Evolutionary conservation across 2,113 vertebrate genomes (phyloP).

Genomic region (Grammomys dolichurus): DNA sequence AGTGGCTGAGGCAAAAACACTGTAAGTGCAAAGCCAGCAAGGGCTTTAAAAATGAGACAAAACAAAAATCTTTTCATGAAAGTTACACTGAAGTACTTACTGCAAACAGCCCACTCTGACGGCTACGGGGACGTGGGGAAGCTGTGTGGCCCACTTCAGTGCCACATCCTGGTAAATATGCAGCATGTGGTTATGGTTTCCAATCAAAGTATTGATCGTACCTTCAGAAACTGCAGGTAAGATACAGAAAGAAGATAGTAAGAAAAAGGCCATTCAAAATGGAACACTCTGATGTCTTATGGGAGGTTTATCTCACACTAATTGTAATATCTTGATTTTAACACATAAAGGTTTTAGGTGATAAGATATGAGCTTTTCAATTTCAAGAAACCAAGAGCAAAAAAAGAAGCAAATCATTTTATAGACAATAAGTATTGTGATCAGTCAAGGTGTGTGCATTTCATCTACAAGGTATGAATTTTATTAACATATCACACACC

Average conservation of each 20-base stretch:
- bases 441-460: conserved; percentile 26
- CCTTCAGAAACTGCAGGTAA: conserved; percentile 92
- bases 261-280: conserved; percentile 52
- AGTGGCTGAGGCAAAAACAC: neutral
- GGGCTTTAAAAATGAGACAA: neutral
- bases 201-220: conserved; percentile 93
- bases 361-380: conserved; percentile 58
- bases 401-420: conserved; percentile 24
- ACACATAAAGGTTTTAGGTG: conserved; percentile 43
- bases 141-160: conserved; percentile 96
- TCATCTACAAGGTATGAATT: conserved; percentile 43
- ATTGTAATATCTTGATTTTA: conserved; percentile 48
- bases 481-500: conserved; percentile 53
- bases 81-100: conserved; percentile 88
- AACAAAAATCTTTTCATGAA: neutral
- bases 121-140: conserved; percentile 92
- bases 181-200: conserved; percentile 94
- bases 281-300: conserved; percentile 1
- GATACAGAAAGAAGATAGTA: conserved; percentile 63
- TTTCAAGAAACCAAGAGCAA: conserved; percentile 27
- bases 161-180: conserved; percentile 96
- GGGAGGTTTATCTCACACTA: neutral
- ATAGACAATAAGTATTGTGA: conserved; percentile 6
- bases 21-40: neutral
- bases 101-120: conserved; percentile 92